These are phyloP conservation scores for Crotophaga sulcirostris DNA, from an alignment of 2,113 vertebrate genomes.

Conservation along the genomic window DNA sequence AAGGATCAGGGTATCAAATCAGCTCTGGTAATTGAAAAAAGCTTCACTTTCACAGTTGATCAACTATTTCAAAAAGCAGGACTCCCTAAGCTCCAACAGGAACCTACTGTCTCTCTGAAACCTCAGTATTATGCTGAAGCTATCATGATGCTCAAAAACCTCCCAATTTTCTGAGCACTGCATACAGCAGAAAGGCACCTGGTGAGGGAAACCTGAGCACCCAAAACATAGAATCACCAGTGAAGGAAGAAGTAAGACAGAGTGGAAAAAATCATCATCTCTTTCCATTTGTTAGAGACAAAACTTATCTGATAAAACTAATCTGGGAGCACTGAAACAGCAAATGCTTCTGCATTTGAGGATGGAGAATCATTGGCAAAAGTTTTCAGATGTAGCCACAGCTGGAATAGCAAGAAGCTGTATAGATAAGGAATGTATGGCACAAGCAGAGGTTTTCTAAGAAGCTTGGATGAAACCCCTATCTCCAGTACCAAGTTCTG, in stretches of 20 bases:
- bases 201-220: not conserved
- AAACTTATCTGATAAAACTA: not conserved
- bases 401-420: not conserved
- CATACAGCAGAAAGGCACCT: not conserved
- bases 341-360: not conserved
- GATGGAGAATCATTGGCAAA: not conserved
- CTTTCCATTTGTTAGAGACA: not conserved
- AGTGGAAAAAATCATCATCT: accelerated
- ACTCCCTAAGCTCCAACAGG: not conserved
- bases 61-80: not conserved
- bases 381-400: not conserved
- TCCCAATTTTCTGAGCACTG: not conserved
- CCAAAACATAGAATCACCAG: not conserved
- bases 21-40: not conserved
- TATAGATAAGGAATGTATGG: not conserved
- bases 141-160: not conserved
- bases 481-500: not conserved
- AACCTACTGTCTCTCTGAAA: not conserved
- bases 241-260: not conserved
- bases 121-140: not conserved
- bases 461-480: not conserved
- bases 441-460: not conserved
- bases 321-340: not conserved
- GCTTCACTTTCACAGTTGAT: not conserved
- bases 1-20: not conserved